phyloP scores from a whole-genome alignment of 2,797 vertebrate genomes.

The Poeciliopsis gracilis region DNA sequence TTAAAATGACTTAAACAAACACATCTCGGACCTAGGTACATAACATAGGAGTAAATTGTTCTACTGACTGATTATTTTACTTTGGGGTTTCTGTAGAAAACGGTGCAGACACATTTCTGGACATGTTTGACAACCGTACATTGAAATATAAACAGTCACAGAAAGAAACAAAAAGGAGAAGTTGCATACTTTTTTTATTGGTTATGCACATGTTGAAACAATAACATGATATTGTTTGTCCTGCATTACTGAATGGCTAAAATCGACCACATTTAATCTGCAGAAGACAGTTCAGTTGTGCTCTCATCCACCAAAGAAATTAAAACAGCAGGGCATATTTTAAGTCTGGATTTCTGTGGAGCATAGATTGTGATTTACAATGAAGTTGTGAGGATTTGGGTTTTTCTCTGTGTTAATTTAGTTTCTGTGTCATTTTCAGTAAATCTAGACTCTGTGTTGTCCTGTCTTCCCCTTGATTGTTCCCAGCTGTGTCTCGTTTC shows the following conservation, averaged over 20 bases:
- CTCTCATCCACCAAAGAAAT: neutral
- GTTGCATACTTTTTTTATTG: neutral
- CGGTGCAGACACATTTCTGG: neutral
- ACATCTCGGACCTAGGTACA: constrained; percentile 6
- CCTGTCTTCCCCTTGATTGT: too few species aligned
- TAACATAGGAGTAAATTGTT: neutral
- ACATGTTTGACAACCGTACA: constrained; percentile 6
- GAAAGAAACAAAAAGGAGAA: neutral
- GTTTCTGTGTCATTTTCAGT: too few species aligned
- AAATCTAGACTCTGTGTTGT: too few species aligned
- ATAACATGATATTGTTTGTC: neutral
- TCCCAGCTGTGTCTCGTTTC: too few species aligned
- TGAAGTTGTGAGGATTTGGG: neutral
- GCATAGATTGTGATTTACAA: neutral
- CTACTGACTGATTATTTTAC: constrained; percentile 8
- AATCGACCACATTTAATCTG: neutral
- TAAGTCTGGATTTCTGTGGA: neutral
- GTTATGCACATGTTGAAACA: neutral
- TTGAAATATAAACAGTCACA: neutral
- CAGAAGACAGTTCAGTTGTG: neutral
- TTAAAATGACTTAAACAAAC: constrained; percentile 17
- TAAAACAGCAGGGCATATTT: neutral
- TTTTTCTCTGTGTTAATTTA: too few species aligned
- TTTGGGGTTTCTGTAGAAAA: neutral
- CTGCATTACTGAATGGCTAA: neutral